These are phyloP conservation scores for Xylota sylvarum DNA, from an alignment of 2,888 invertebrate species.

Conservation along the genomic window DNA sequence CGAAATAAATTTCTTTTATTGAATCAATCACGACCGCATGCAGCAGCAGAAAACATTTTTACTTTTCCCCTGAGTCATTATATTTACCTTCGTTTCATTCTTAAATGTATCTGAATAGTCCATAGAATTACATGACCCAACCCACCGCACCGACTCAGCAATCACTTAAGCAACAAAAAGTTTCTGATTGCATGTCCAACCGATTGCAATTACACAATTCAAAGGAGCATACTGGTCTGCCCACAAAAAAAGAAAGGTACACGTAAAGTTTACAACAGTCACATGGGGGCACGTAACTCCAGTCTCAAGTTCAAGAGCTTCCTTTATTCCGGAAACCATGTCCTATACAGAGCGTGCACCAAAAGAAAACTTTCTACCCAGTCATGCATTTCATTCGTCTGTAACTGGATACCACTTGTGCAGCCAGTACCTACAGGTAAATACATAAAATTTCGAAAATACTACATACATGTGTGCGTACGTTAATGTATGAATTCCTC, in stretches of 20 bases:
- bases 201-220: conserved; percentile 8
- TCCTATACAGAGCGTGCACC: neutral
- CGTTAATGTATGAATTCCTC: no score
- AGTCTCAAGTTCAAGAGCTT: conserved; percentile 29
- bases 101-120: neutral
- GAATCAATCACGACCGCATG: neutral
- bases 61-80: neutral
- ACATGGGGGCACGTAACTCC: neutral
- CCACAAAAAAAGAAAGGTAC: neutral
- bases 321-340: neutral
- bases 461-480: no score
- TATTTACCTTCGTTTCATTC: neutral
- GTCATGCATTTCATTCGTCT: neutral
- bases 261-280: neutral
- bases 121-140: neutral
- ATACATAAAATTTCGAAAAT: no score
- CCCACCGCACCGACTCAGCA: neutral
- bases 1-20: neutral
- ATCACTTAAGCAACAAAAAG: conserved; percentile 1
- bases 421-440: neutral
- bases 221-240: neutral
- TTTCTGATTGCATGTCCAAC: conserved; percentile 21
- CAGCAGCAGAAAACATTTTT: neutral
- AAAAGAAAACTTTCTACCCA: neutral
- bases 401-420: neutral